A percentile compares a stretch with the other conserved stretches of the same genome.
These are phyloP conservation scores for Corythornis leucogaster DNA, from an alignment of 2,797 vertebrate species.

Conservation along the genomic window DNA sequence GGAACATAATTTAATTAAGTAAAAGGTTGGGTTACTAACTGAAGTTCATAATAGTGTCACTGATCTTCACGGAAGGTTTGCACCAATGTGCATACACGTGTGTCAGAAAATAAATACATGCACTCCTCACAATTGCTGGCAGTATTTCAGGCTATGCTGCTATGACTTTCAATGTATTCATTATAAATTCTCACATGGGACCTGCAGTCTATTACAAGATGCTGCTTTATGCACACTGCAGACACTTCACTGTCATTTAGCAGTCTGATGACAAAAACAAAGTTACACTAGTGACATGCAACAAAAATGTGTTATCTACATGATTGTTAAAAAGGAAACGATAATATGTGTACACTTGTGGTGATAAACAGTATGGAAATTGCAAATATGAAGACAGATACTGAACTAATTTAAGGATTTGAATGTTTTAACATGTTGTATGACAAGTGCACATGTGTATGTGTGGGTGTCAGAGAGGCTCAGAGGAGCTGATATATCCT, in stretches of 20 bases:
- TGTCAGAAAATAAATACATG: constrained; percentile 41
- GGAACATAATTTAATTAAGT: not conserved
- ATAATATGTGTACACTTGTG: not conserved
- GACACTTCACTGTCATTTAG: constrained; percentile 48
- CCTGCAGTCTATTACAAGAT: constrained; percentile 34
- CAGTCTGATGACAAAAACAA: constrained; percentile 57
- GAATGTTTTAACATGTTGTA: constrained; percentile 11
- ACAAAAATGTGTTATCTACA: constrained; percentile 51
- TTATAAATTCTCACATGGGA: constrained; percentile 36
- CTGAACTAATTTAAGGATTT: constrained; percentile 6
- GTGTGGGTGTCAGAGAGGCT: not conserved
- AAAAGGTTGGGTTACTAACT: constrained; percentile 7
- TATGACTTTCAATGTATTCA: constrained; percentile 60
- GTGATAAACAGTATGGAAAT: constrained; percentile 24
- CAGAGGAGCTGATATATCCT: constrained; percentile 7
- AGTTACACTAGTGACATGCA: constrained; percentile 37
- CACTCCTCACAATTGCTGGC: constrained; percentile 42
- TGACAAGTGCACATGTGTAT: not conserved
- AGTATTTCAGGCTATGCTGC: constrained; percentile 61
- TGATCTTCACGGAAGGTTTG: constrained; percentile 45
- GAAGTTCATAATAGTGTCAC: constrained; percentile 36
- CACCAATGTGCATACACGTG: constrained; percentile 2
- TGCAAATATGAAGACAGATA: not conserved
- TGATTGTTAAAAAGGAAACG: constrained; percentile 34
- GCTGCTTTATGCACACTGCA: not conserved